Conservation (phyloP, 1,140 invertebrate genomes). For the Prorops nasuta region DNA sequence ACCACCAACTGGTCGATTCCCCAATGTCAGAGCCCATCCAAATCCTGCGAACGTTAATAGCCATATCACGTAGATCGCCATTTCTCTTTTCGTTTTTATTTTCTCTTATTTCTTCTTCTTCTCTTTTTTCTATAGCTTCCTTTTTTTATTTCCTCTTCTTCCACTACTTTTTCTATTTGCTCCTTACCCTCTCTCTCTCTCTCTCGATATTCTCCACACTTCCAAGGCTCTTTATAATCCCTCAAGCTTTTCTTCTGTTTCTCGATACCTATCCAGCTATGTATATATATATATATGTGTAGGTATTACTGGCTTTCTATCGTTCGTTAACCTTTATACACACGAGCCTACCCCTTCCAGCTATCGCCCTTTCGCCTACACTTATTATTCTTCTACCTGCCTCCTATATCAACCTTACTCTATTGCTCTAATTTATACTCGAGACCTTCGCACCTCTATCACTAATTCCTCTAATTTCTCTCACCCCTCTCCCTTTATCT, state of each 20-base stretch:
- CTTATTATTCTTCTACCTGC: too few relatives aligned
- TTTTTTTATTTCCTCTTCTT: too few relatives aligned
- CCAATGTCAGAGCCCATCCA: conserved; percentile 37
- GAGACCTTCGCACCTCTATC: too few relatives aligned
- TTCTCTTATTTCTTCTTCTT: conserved; percentile 6
- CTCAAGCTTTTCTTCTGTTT: not conserved
- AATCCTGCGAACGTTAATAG: conserved; percentile 41
- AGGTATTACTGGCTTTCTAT: conserved; percentile 1
- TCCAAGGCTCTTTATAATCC: not conserved
- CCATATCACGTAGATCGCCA: conserved; percentile 41
- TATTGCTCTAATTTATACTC: too few relatives aligned
- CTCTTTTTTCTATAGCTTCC: not conserved
- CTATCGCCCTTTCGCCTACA: too few relatives aligned
- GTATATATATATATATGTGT: conserved; percentile 8
- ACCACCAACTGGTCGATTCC: conserved; percentile 31
- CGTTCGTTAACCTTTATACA: too few relatives aligned
- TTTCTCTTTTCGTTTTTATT: conserved; percentile 22
- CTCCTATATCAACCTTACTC: too few relatives aligned
- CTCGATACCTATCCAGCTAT: conserved; percentile 6
- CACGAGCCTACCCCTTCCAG: too few relatives aligned
- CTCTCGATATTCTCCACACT: not conserved
- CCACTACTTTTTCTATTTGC: not conserved
- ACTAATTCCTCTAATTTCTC: too few relatives aligned
- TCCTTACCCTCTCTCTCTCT: not conserved
- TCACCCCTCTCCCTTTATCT: too few relatives aligned